Conservation (phyloP, 2,113 vertebrate genomes). For the Cavia aperea region DNA sequence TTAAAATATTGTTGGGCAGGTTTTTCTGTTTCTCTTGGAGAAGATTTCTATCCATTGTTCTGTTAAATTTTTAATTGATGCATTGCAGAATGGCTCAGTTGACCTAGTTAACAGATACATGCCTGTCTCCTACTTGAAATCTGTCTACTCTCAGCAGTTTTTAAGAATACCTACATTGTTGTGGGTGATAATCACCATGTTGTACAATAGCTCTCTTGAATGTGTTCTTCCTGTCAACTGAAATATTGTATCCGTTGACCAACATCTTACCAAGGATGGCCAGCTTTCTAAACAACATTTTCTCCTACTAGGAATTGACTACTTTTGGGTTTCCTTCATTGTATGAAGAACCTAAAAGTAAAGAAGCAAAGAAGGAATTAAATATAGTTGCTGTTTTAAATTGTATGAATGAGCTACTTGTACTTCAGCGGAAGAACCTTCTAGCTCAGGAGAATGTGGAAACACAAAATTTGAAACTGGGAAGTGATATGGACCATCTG, state of each 20-base stretch:
- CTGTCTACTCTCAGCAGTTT: not conserved
- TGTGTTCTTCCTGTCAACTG: not conserved
- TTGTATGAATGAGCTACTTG: conserved; percentile 88
- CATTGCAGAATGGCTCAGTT: not conserved
- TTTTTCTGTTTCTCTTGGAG: conserved; percentile 24
- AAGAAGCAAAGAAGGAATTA: conserved; percentile 73
- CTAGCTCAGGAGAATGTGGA: conserved; percentile 86
- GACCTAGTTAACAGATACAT: not conserved
- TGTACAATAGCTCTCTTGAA: not conserved
- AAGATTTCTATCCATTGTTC: not conserved
- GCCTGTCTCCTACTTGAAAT: not conserved
- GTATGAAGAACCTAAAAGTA: conserved; percentile 80
- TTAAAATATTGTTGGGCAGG: not conserved
- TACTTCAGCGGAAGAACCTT: conserved; percentile 84
- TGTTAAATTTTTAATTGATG: not conserved
- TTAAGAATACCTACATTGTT: not conserved
- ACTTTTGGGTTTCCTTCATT: conserved; percentile 86
- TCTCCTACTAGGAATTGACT: conserved; percentile 83
- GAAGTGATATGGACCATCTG: conserved; percentile 89
- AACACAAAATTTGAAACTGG: conserved; percentile 86
- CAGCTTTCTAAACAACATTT: conserved; percentile 30
- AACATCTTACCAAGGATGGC: not conserved
- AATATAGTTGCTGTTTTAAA: conserved; percentile 84
- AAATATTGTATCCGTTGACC: not conserved
- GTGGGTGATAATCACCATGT: not conserved